phyloP scores from a whole-genome alignment of 2,113 vertebrate genomes.

The Thymallus thymallus region DNA sequence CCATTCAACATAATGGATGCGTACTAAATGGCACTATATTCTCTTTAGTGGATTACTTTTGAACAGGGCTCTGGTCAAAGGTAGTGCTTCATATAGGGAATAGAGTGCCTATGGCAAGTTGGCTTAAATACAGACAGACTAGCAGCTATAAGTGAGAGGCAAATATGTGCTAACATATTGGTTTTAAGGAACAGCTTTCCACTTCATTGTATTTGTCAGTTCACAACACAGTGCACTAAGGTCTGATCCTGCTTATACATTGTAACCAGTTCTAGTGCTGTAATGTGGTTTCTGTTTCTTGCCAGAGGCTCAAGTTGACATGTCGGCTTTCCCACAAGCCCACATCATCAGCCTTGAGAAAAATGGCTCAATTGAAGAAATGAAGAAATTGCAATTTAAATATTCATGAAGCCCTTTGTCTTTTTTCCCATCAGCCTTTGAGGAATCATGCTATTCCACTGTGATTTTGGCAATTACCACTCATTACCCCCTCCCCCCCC shows the following conservation, averaged over 20 bases:
- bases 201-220: constrained; percentile 11
- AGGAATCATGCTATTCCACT: constrained; percentile 58
- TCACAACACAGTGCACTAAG: constrained; percentile 3
- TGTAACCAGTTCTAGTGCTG: constrained; percentile 2
- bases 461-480: constrained; percentile 72
- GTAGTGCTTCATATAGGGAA: no score
- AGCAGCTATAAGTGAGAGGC: no score
- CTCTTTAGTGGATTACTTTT: no score
- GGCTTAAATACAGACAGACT: no score
- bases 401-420: constrained; percentile 72
- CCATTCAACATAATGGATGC: no score
- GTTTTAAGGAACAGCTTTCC: no score
- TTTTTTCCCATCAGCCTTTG: constrained; percentile 55
- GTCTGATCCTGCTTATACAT: constrained; percentile 29
- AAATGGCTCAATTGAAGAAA: constrained; percentile 61
- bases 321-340: constrained; percentile 8
- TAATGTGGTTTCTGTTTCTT: neutral
- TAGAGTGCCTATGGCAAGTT: no score
- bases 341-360: neutral
- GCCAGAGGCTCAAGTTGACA: constrained; percentile 30
- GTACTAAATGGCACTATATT: no score
- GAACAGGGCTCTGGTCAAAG: no score
- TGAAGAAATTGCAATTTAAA: constrained; percentile 72
- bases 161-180: no score
- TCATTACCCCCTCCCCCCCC: constrained; percentile 49